These are phyloP conservation scores for Mylabris phalerata DNA, from an alignment of 1,140 invertebrate genomes.

Conservation along the genomic window DNA sequence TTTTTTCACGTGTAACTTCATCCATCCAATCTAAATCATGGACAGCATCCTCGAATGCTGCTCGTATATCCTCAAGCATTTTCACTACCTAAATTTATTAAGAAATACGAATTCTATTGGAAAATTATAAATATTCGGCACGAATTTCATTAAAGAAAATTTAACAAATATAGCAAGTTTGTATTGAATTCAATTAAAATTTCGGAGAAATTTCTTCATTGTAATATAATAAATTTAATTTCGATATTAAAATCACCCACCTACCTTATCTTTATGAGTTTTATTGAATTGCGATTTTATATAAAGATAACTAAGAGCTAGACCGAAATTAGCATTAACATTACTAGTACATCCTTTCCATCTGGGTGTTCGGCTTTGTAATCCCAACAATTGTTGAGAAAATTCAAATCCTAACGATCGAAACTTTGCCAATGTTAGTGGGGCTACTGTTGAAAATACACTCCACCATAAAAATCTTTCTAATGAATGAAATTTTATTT, in stretches of 20 bases:
- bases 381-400: slow-evolving; percentile 53
- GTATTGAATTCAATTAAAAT: too few relatives aligned
- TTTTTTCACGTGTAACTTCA: slow-evolving; percentile 52
- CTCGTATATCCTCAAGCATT: slow-evolving; percentile 68
- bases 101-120: neutral
- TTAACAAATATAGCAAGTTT: too few relatives aligned
- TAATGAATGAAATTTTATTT: slow-evolving; percentile 38
- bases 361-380: slow-evolving; percentile 54
- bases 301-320: slow-evolving; percentile 71
- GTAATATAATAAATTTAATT: too few relatives aligned
- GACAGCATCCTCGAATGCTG: slow-evolving; percentile 64
- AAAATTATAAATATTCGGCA: too few relatives aligned
- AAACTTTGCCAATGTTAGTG: slow-evolving; percentile 53
- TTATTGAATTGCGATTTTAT: slow-evolving; percentile 64
- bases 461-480: slow-evolving; percentile 61
- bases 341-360: slow-evolving; percentile 70
- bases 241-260: neutral
- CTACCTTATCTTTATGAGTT: slow-evolving; percentile 58
- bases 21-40: slow-evolving; percentile 73
- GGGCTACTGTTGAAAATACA: slow-evolving; percentile 57
- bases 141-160: too few relatives aligned
- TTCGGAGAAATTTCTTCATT: too few relatives aligned
- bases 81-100: slow-evolving; percentile 52
- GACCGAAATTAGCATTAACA: slow-evolving; percentile 71
- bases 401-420: slow-evolving; percentile 55